These are phyloP conservation scores for Zosterops japonicus DNA, from an alignment of 2,113 vertebrate species.

Conservation along the genomic window DNA sequence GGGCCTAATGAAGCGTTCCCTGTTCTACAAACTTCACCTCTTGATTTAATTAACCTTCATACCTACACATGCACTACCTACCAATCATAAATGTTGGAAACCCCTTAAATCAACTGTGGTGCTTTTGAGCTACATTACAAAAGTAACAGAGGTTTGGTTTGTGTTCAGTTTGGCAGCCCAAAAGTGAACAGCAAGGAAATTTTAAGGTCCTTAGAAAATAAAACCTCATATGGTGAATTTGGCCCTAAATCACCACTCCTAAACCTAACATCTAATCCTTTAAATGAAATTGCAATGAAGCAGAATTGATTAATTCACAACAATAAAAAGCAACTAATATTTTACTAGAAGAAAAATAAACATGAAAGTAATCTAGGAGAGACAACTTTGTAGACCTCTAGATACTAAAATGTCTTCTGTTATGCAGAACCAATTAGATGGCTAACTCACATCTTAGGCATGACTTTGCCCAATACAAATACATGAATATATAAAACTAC, in stretches of 20 bases:
- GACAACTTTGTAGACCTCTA: background rate
- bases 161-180: background rate
- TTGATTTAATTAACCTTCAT: conserved; percentile 71
- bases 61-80: background rate
- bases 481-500: background rate
- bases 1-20: conserved; percentile 70
- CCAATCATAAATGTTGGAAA: background rate
- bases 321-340: background rate
- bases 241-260: background rate
- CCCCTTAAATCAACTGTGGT: background rate
- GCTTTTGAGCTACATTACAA: background rate
- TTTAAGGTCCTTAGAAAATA: background rate
- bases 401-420: background rate
- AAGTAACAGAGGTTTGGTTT: background rate
- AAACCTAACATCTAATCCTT: background rate
- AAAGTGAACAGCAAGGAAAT: background rate
- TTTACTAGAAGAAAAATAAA: background rate
- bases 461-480: background rate
- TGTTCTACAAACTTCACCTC: conserved; percentile 70
- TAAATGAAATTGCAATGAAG: background rate
- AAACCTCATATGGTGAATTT: background rate
- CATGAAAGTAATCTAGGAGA: background rate
- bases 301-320: background rate
- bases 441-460: background rate
- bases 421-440: background rate